Evolutionary conservation across 2,113 vertebrate species (phyloP), one percentile per base, ranked within the genome.

Genomic region (Solea senegalensis): DNA sequence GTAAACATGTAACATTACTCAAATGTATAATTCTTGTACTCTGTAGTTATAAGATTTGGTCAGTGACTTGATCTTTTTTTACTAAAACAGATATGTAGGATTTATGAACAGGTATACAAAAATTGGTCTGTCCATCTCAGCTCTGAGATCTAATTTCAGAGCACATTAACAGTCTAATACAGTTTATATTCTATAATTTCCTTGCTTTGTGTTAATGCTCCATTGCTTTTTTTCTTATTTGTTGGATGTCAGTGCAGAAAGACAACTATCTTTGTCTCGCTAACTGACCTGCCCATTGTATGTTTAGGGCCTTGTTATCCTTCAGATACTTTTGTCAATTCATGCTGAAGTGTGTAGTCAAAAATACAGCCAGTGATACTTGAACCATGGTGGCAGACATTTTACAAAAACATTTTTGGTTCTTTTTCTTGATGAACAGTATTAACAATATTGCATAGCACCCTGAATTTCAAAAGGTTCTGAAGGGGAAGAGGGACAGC

Each of bases 211-310:
- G 90, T 86, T 65, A 75, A 74, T 68, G 39, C 34, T 72, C 41
- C 28, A 48, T 39, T 2, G 16, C 64, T 53, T 81, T 73, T 58
- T 67, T 60, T 16, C 14, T 57, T 69, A 6, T 79, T 59, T 79
- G 34, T 52, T 80, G 44, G 45, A 81, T 69, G 76, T 87, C 76
- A 87, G 85, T 75, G 81, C 81, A 82, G 77, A 85, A 70, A 75
- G 28, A 78, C 64, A 76, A 59, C 11, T 58, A 59, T 40, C 45
- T 15, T 68, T 48, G 48, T 41, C 54, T 58, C 46, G 21, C 66
- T 72, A 49, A 72, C 63, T 77, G 82, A 85, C 65, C 48, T 76
- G 62, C 68, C 44, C 68, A 27, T 62, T 39, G 7, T 46, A 46
- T 8, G 51, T 85, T 77, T 50, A 16, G 45, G 54, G 44, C 54